Percentiles rank a stretch among this genome's conserved stretches.
phyloP scores from a whole-genome alignment of 2,113 vertebrate genomes.

The Tringa solitaria region DNA sequence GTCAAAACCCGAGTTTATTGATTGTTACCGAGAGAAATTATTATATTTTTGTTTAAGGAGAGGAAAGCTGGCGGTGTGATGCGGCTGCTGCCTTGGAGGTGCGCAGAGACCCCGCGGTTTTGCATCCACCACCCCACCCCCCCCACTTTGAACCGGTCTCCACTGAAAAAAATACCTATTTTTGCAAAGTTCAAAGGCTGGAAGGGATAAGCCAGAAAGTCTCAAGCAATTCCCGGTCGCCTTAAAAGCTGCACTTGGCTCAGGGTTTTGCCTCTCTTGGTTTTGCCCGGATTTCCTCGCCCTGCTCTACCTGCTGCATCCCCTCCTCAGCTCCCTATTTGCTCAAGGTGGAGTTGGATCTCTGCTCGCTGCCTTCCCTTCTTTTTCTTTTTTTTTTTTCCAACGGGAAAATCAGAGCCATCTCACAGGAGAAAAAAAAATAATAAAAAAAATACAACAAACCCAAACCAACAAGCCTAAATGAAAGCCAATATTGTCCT shows the following conservation, averaged over 20 bases:
- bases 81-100: background rate
- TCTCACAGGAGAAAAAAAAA: background rate
- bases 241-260: background rate
- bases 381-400: background rate
- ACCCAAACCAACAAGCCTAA: background rate
- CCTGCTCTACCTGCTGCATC: constrained; percentile 1
- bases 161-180: background rate
- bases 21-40: background rate
- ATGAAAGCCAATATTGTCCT: background rate
- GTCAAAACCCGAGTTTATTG: constrained; percentile 9
- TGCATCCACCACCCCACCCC: background rate
- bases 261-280: background rate
- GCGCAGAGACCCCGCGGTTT: background rate
- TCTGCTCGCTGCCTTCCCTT: background rate
- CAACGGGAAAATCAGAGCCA: background rate
- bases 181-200: background rate
- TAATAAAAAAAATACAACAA: no score
- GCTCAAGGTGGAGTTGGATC: background rate
- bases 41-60: background rate
- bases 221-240: background rate
- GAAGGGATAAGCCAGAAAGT: fast-evolving
- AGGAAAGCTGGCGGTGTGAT: background rate
- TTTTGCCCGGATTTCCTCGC: background rate
- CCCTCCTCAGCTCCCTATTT: background rate
- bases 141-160: background rate